phyloP scores from a whole-genome alignment of 2,797 vertebrate genomes.

The Anguilla obscura region DNA sequence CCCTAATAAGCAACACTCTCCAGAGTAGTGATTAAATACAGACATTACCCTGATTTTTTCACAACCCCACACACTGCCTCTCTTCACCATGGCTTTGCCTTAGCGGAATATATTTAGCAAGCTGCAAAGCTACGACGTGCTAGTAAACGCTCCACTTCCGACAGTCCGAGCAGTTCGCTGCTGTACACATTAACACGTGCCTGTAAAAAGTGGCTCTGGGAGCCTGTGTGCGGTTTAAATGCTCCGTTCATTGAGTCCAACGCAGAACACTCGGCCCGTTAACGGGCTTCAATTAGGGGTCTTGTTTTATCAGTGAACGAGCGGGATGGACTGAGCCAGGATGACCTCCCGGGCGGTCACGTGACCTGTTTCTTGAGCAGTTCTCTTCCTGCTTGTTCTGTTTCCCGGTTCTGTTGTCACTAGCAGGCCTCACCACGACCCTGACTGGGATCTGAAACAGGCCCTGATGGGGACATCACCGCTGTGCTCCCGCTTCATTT shows the following conservation, averaged over 20 bases:
- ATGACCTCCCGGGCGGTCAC: background rate
- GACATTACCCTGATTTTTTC: too few relatives aligned
- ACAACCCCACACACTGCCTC: too few relatives aligned
- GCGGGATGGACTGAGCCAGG: background rate
- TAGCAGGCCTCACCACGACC: slow-evolving; percentile 33
- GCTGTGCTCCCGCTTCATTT: background rate
- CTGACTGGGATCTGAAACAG: background rate
- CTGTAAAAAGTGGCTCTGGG: background rate
- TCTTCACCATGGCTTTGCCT: too few relatives aligned
- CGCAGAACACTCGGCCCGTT: background rate
- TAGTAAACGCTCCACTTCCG: too few relatives aligned
- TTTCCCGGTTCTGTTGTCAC: slow-evolving; percentile 45
- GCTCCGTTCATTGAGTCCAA: background rate
- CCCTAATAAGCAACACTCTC: too few relatives aligned
- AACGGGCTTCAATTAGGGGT: slow-evolving; percentile 29
- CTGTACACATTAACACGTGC: background rate
- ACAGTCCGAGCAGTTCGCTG: too few relatives aligned
- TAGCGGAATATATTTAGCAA: too few relatives aligned
- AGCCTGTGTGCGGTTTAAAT: background rate
- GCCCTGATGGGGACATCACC: too few relatives aligned
- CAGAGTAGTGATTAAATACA: too few relatives aligned
- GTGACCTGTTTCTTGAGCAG: background rate
- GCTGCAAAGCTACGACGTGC: too few relatives aligned
- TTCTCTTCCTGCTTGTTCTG: slow-evolving; percentile 20
- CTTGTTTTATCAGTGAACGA: slow-evolving; percentile 21